A percentile compares a stretch with the other conserved stretches of the same genome.
Evolutionary conservation across 1,140 invertebrate genomes (phyloP).

Genomic region (Drosophila mauritiana): DNA sequence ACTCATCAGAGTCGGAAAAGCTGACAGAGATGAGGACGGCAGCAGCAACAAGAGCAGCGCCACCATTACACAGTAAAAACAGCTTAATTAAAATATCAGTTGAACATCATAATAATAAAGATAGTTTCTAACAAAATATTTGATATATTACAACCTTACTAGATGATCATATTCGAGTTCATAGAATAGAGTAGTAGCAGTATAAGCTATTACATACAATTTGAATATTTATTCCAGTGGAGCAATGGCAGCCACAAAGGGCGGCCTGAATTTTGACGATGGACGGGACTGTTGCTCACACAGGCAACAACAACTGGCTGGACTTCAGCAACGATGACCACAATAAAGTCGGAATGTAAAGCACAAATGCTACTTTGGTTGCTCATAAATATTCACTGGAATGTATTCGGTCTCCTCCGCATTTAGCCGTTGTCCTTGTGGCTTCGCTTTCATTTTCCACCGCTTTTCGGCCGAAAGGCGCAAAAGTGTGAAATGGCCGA

Average conservation of each 20-base stretch:
- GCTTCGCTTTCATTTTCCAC: slow-evolving; percentile 72
- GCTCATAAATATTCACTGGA: slow-evolving; percentile 81
- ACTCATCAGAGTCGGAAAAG: slow-evolving; percentile 79
- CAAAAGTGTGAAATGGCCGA: slow-evolving; percentile 74
- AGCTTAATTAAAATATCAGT: background rate
- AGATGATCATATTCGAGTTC: no score
- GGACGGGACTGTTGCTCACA: slow-evolving; percentile 61
- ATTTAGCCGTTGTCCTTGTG: slow-evolving; percentile 25
- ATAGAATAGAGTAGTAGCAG: no score
- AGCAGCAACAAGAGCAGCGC: slow-evolving; percentile 39
- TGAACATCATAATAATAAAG: no score
- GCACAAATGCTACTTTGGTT: slow-evolving; percentile 78
- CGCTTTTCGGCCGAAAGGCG: slow-evolving; percentile 61
- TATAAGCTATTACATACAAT: no score
- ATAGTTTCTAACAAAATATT: no score
- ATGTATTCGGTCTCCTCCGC: slow-evolving; percentile 53
- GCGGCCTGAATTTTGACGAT: slow-evolving; percentile 50
- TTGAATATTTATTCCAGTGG: background rate
- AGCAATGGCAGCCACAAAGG: slow-evolving; percentile 19
- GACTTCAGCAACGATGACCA: slow-evolving; percentile 10
- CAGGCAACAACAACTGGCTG: slow-evolving; percentile 2
- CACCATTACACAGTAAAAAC: slow-evolving; percentile 10
- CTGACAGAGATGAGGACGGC: slow-evolving; percentile 60
- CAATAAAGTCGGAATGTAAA: slow-evolving; percentile 68
- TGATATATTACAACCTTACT: no score